Evolutionary conservation across 2,888 invertebrate species (phyloP).

Genomic region (Teleiodes luculella): DNA sequence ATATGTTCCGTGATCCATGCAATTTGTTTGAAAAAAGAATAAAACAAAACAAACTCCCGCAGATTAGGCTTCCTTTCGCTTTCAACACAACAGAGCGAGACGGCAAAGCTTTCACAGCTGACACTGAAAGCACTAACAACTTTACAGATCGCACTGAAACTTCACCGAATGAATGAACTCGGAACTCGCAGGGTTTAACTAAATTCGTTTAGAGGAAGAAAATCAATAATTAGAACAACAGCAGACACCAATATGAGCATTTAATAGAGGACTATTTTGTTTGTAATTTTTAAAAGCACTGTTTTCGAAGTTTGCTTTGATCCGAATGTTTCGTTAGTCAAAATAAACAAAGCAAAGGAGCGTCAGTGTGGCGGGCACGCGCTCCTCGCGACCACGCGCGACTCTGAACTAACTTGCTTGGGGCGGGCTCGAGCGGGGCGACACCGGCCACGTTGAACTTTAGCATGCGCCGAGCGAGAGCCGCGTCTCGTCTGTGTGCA

Average conservation of each 20-base stretch:
- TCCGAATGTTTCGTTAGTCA: constrained; percentile 56
- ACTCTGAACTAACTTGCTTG: constrained; percentile 52
- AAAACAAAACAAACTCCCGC: constrained; percentile 66
- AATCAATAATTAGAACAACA: constrained; percentile 37
- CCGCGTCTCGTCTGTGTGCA: constrained; percentile 36
- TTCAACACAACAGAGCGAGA: constrained; percentile 59
- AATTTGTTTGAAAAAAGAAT: constrained; percentile 56
- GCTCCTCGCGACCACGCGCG: constrained; percentile 65
- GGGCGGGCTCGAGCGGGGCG: constrained; percentile 31
- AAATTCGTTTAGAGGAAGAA: constrained; percentile 38
- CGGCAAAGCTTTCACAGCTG: constrained; percentile 58
- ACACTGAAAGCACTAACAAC: constrained; percentile 74
- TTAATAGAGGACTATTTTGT: constrained; percentile 35
- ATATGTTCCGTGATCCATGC: constrained; percentile 50
- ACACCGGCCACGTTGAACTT: constrained; percentile 43
- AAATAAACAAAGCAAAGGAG: constrained; percentile 44
- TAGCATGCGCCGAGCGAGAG: constrained; percentile 44
- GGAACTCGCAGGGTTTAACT: constrained; percentile 37
- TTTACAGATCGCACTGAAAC: constrained; percentile 59
- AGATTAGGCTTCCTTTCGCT: constrained; percentile 64
- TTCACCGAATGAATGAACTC: constrained; percentile 40
- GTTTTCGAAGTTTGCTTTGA: constrained; percentile 45
- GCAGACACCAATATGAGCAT: constrained; percentile 34
- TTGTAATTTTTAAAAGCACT: constrained; percentile 41
- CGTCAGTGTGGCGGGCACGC: constrained; percentile 50